Percentiles rank a stretch among this genome's conserved stretches.
phyloP scores from a whole-genome alignment of 2,797 vertebrate genomes.

The Phoxinus dragarum region DNA sequence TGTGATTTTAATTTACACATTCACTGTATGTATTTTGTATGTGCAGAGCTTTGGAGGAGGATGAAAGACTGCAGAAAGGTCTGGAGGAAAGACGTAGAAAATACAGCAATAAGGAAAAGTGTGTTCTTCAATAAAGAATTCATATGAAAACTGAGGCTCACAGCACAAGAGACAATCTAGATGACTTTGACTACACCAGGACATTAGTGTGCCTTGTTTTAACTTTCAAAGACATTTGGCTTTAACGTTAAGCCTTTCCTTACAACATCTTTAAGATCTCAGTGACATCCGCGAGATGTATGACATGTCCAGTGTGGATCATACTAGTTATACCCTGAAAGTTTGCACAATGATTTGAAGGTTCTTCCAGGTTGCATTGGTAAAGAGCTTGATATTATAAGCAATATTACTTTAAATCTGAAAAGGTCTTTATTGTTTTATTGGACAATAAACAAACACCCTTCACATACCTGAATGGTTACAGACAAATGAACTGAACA shows the following conservation, averaged over 20 bases:
- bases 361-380: neutral
- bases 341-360: slow-evolving; percentile 21
- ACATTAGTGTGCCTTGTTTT: slow-evolving; percentile 33
- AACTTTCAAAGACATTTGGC: slow-evolving; percentile 1
- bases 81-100: slow-evolving; percentile 86
- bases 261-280: slow-evolving; percentile 17
- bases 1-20: neutral
- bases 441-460: neutral
- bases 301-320: neutral
- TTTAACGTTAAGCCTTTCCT: neutral
- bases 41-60: slow-evolving; percentile 86
- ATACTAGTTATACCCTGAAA: neutral
- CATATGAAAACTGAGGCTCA: slow-evolving; percentile 5
- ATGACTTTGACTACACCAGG: slow-evolving; percentile 2
- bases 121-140: slow-evolving; percentile 77
- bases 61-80: slow-evolving; percentile 85
- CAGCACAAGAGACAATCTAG: neutral
- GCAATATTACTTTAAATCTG: slow-evolving; percentile 35
- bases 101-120: slow-evolving; percentile 87
- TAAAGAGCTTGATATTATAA: neutral
- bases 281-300: neutral
- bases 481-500: neutral
- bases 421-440: slow-evolving; percentile 24
- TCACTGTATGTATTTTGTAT: slow-evolving; percentile 34
- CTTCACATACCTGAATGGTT: neutral